Base-by-base conservation (phyloP, 2,797 vertebrate species). In the Takifugu ocellatus region DNA sequence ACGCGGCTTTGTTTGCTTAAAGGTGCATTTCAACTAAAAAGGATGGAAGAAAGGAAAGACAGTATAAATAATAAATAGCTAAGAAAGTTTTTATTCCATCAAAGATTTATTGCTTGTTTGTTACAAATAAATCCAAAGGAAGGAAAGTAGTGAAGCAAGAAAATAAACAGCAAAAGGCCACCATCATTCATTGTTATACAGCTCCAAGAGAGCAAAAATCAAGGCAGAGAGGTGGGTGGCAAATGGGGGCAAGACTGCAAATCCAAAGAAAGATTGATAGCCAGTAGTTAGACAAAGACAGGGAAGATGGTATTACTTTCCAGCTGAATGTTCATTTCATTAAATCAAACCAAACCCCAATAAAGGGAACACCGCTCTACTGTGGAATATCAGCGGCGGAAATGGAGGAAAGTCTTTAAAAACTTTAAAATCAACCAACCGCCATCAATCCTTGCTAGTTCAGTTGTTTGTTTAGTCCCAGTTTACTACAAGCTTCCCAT, bases 1-100 rank as follows among this genome's bases (percentile, higher is more conserved):
- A 61, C 72, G 47, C 17, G 75, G 64, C 79, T 84, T 84, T 78
- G 79, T 79, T 85, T 84, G 81, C 76, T 83, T 81, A 79, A 81
- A 87, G 79, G 74, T 83, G 71, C 63, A 82, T 70, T 79, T 83
- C 68, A 70, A 56, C 51, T 51, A 48, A 67, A 78, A 75, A 67
- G 50, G 56, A 71, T 77, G 66, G 57, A 63, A 54, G 52, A 53
- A 48, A 15, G 14, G 24, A 59, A 70, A 68, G 59, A 45, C 43
- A 36, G 70, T 72, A 16, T 54, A 78, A 76, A 69, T 61, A 51
- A 69, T 47, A 46, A 56, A 57, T 1, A 6, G 46, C 4, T 2
- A n/a, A 10, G 9, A 17, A 25, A 21, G 43, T 48, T 44, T 26
- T 49, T 9, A 45, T n/a, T 51, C 74, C 59, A 55, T 68, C 67